Percentiles rank a stretch among this genome's conserved stretches.
Conservation (phyloP, 1,140 invertebrate genomes). For the Drosophila tsacasi region DNA sequence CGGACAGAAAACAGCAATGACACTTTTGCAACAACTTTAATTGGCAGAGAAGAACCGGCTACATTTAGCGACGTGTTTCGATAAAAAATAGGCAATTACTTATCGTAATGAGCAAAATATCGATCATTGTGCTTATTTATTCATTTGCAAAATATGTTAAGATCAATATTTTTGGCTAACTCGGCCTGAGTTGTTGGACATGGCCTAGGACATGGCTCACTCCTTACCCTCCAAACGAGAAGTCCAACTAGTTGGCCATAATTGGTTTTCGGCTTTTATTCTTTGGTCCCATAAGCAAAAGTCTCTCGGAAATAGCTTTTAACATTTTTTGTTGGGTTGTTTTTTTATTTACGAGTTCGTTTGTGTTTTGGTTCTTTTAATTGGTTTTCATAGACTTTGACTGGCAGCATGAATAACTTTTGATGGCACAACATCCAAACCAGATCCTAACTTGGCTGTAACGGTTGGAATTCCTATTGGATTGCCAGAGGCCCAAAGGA, state of each 20-base stretch:
- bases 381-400: constrained; percentile 30
- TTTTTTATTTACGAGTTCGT: neutral
- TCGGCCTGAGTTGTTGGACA: too few relatives aligned
- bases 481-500: neutral
- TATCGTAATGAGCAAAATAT: too few relatives aligned
- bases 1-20: constrained; percentile 7
- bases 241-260: constrained; percentile 50
- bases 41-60: constrained; percentile 37
- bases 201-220: constrained; percentile 7
- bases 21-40: constrained; percentile 42
- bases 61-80: neutral
- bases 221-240: constrained; percentile 2
- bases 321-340: neutral
- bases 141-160: neutral
- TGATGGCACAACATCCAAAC: constrained; percentile 6
- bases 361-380: constrained; percentile 21
- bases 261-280: constrained; percentile 24
- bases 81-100: neutral
- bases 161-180: neutral
- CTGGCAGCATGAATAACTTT: constrained; percentile 16
- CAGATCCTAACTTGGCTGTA: constrained; percentile 3
- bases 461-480: constrained; percentile 1
- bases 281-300: constrained; percentile 7
- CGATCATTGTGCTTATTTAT: too few relatives aligned
- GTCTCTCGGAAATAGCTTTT: neutral